Conservation (phyloP, 2,797 vertebrate species). For the Sebastes paucispinis region DNA sequence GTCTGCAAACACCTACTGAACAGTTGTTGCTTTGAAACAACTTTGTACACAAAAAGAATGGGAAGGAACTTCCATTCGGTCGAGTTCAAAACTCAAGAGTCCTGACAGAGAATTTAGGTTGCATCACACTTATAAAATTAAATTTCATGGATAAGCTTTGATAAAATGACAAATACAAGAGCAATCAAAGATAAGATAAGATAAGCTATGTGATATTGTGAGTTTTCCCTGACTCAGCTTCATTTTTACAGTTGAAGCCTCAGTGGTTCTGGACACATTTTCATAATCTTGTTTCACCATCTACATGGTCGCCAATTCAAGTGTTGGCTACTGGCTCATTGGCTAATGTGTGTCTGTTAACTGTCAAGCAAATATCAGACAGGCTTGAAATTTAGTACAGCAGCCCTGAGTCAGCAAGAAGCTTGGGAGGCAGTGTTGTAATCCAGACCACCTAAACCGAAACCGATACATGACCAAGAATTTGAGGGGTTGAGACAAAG, state of each 20-base stretch:
- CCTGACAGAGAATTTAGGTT: background rate
- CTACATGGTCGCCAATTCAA: too few species aligned
- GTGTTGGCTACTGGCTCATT: background rate
- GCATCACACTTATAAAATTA: background rate
- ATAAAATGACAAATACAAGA: background rate
- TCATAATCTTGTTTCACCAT: background rate
- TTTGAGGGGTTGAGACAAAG: too few species aligned
- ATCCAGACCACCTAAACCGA: too few species aligned
- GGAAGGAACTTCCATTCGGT: background rate
- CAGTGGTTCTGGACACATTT: background rate
- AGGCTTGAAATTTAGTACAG: background rate
- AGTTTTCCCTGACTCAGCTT: background rate
- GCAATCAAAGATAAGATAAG: too few species aligned
- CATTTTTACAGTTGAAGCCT: background rate
- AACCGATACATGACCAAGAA: too few species aligned
- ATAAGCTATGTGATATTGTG: background rate
- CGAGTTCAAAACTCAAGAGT: background rate
- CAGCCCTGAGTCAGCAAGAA: background rate
- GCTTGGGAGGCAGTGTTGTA: background rate
- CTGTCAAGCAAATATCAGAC: background rate
- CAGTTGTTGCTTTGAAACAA: background rate
- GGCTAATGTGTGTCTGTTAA: background rate
- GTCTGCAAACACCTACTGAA: background rate
- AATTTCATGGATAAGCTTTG: background rate
- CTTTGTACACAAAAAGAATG: background rate